phyloP scores from a whole-genome alignment of 2,797 vertebrate genomes.

The Tolypeutes matacus region DNA sequence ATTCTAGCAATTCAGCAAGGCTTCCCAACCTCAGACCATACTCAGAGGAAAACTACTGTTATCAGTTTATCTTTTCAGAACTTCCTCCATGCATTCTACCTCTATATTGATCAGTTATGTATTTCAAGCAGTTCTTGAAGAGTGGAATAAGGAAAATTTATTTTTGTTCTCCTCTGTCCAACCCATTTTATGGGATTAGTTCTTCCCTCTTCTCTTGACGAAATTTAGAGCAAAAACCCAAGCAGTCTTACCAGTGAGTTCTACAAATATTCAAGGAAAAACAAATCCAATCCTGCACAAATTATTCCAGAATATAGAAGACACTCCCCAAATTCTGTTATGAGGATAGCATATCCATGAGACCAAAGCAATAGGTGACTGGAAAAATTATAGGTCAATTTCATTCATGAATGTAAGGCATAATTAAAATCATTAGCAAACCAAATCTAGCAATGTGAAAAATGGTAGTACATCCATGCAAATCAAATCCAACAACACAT shows the following conservation, averaged over 20 bases:
- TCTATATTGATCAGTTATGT: neutral
- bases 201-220: neutral
- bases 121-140: neutral
- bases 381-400: neutral
- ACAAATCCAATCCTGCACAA: neutral
- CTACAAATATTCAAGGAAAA: conserved; percentile 4
- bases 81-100: neutral
- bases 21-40: neutral
- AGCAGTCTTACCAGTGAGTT: neutral
- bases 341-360: neutral
- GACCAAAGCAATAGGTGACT: neutral
- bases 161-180: neutral
- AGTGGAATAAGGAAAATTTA: neutral
- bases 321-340: neutral
- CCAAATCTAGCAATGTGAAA: neutral
- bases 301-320: neutral
- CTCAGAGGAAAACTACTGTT: neutral
- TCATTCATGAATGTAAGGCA: no score
- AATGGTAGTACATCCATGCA: neutral
- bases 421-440: no score
- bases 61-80: neutral
- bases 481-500: neutral
- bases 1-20: neutral
- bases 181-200: neutral
- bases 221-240: neutral